Evolutionary conservation across 53 echinoderm and acorn worm species (phyloP), one percentile per base, ranked within the genome.

Genomic region (Echinarachnius parma): DNA sequence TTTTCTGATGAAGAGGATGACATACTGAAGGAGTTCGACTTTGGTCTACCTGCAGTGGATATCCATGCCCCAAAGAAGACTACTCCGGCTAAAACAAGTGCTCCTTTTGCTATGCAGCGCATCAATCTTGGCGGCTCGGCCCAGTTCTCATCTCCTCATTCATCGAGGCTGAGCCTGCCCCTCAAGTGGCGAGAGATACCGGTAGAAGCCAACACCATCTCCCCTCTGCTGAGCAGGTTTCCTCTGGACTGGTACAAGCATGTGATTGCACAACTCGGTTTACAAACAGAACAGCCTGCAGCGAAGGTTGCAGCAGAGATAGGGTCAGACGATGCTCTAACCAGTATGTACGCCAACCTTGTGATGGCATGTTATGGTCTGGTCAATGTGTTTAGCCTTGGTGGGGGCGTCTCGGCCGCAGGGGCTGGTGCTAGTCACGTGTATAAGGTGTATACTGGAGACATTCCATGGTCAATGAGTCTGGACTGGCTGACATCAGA

Each of bases 171-270:
- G 22, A 91, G 96, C 48, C 80, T 95, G 23, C 96, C 96, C 21
- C 84, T 95, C 25, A 95, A 91, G 60, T 95, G 96, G 96, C 64
- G 96, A 14, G 90, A 95, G 45, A 87, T 95, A 22, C 96, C 96
- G 3, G 34, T 95, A 1, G 95, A 95, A 35, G 58, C 78, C 14
- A 50, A 62, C 20, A 59, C 61, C 24, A 50, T 95, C 11, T 49
- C 62, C 25, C 66, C 84, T 4, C 84, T 84, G 20, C 76, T 90
- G 56, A 47, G 46, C 11, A 80, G 75, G 21, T 95, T 95, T 52
- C 90, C 90, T 1, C 76, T 52, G 48, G 90, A 90, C 47, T 95
- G 95, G 95, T 95, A 87, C 77, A 74, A 78, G 56, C 87, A 87
- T 48, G 80, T 95, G 46, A 75, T 95, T 4, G 34, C 87, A 29